These are phyloP conservation scores for Yponomeuta cagnagella DNA, from an alignment of 2,888 invertebrate genomes.

Conservation along the genomic window DNA sequence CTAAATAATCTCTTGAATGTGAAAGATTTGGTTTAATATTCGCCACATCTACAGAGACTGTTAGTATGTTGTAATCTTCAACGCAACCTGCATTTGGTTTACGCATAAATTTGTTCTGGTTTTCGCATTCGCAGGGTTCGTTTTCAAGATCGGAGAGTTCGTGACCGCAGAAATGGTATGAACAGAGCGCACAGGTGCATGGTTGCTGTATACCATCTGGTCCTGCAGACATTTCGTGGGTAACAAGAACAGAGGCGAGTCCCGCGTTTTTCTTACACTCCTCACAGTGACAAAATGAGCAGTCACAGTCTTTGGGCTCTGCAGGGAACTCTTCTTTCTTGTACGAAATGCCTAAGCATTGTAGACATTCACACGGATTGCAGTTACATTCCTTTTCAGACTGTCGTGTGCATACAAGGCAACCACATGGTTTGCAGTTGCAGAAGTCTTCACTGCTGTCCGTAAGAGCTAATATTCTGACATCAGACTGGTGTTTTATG, in stretches of 20 bases:
- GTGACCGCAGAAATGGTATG: conserved; percentile 20
- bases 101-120: neutral
- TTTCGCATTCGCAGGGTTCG: conserved; percentile 33
- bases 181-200: neutral
- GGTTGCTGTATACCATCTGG: neutral
- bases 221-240: neutral
- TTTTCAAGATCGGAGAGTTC: conserved; percentile 14
- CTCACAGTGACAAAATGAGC: neutral
- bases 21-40: neutral
- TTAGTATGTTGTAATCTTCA: conserved; percentile 1
- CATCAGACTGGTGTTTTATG: neutral
- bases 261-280: neutral
- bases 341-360: conserved; percentile 12
- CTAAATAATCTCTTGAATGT: too few relatives aligned
- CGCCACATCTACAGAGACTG: neutral
- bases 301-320: neutral
- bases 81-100: conserved; percentile 2
- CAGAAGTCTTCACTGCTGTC: conserved; percentile 24
- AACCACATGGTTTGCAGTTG: conserved; percentile 40
- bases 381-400: conserved; percentile 31
- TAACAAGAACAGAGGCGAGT: neutral
- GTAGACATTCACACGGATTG: conserved; percentile 33
- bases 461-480: neutral
- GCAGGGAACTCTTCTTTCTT: neutral
- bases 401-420: conserved; percentile 18